These are phyloP conservation scores for Lobophora halterata DNA, from an alignment of 2,888 invertebrate species.

Conservation along the genomic window DNA sequence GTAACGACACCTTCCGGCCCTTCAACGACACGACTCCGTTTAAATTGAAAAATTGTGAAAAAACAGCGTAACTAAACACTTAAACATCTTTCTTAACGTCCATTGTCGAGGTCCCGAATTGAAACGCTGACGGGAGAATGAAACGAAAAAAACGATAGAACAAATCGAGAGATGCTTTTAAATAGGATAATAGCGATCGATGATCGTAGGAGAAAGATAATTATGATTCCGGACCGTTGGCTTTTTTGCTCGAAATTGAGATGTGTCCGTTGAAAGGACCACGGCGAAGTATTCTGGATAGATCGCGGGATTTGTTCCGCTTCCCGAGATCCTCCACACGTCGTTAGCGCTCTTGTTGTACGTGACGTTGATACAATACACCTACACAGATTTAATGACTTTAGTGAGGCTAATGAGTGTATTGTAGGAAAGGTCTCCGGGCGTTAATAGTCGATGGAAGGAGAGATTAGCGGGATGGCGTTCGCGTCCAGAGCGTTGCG, in stretches of 20 bases:
- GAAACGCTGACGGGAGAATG: conserved; percentile 72
- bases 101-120: conserved; percentile 72
- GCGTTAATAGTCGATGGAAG: conserved; percentile 60
- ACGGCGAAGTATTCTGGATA: conserved; percentile 60
- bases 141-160: conserved; percentile 68
- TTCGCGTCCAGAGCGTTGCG: conserved; percentile 39
- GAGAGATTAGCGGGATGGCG: conserved; percentile 53
- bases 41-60: conserved; percentile 78
- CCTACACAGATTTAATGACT: conserved; percentile 67
- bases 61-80: conserved; percentile 79
- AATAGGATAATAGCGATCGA: conserved; percentile 80
- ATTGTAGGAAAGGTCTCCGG: conserved; percentile 64
- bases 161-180: conserved; percentile 79
- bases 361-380: conserved; percentile 67
- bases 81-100: conserved; percentile 79
- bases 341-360: conserved; percentile 74
- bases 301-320: conserved; percentile 73
- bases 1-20: conserved; percentile 79
- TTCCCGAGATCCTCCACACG: conserved; percentile 75
- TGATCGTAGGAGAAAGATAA: conserved; percentile 78
- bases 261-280: conserved; percentile 65
- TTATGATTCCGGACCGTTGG: conserved; percentile 72
- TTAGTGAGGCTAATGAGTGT: conserved; percentile 72
- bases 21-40: conserved; percentile 72
- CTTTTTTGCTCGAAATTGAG: conserved; percentile 59